phyloP scores from a whole-genome alignment of 1,140 invertebrate species.

The Heliconius hermathena region DNA sequence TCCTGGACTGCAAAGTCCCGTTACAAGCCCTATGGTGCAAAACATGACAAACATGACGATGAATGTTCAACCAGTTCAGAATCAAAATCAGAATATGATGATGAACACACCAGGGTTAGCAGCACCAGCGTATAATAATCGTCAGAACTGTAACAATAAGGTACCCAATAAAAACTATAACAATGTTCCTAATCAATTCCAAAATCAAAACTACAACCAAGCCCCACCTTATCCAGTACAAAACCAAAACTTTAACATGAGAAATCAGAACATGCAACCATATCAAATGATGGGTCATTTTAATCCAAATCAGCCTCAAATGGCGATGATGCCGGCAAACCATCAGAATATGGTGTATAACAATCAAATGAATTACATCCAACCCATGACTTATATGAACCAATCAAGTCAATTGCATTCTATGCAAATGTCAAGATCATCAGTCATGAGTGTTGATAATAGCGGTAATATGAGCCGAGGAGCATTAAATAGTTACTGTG shows the following conservation, averaged over 20 bases:
- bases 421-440: constrained; percentile 71
- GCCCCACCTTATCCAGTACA: constrained; percentile 56
- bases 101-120: constrained; percentile 50
- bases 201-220: constrained; percentile 66
- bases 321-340: constrained; percentile 44
- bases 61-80: constrained; percentile 53
- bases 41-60: constrained; percentile 70
- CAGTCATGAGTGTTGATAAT: constrained; percentile 74
- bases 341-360: constrained; percentile 63
- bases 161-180: constrained; percentile 63
- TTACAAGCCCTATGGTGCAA: constrained; percentile 71
- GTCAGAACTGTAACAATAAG: constrained; percentile 63
- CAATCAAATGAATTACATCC: constrained; percentile 76
- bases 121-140: constrained; percentile 52
- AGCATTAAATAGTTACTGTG: constrained; percentile 64
- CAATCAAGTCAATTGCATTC: constrained; percentile 76
- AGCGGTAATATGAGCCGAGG: constrained; percentile 70
- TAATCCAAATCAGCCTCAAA: constrained; percentile 45
- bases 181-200: constrained; percentile 66
- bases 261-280: constrained; percentile 66
- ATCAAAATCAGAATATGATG: constrained; percentile 62
- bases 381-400: constrained; percentile 69
- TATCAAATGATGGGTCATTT: constrained; percentile 70
- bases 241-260: constrained; percentile 58
- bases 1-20: constrained; percentile 70